Percentiles rank a stretch among this genome's conserved stretches.
Conservation (phyloP, 1,140 invertebrate genomes). For the Pissodes strobi region DNA sequence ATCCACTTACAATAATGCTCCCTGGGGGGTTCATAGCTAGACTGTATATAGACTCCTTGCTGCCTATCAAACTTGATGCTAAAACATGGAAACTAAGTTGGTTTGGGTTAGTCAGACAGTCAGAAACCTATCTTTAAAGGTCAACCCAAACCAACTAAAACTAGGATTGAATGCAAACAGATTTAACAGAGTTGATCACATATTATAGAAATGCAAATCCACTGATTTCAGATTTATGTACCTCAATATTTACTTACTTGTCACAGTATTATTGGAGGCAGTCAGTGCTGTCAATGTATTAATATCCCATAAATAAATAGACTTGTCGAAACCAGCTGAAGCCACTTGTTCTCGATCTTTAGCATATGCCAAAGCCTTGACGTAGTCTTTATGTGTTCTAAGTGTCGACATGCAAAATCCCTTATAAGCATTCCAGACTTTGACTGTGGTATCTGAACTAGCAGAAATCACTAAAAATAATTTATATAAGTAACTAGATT, state of each 20-base stretch:
- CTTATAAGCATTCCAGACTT: conserved; percentile 99
- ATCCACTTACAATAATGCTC: conserved; percentile 94
- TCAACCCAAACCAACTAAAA: no score
- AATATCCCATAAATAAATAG: conserved; percentile 99
- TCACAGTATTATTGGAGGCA: conserved; percentile 98
- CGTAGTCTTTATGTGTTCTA: conserved; percentile 98
- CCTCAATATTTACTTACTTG: conserved; percentile 67
- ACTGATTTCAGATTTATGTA: no score
- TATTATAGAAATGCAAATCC: no score
- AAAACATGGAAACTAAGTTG: no score
- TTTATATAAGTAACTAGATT: no score
- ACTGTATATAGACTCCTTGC: conserved; percentile 98
- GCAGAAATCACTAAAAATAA: conserved; percentile 95
- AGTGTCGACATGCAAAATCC: conserved; percentile 99
- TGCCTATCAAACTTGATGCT: conserved; percentile 94
- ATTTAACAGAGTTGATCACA: no score
- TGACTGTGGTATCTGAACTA: conserved; percentile 98
- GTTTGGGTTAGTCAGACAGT: no score
- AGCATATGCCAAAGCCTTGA: conserved; percentile 96
- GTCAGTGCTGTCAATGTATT: conserved; percentile 97
- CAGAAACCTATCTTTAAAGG: not conserved
- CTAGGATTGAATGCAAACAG: no score
- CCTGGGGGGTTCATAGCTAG: conserved; percentile 97
- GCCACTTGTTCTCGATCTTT: conserved; percentile 96
- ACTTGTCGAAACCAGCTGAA: conserved; percentile 94